phyloP scores from a whole-genome alignment of 1,140 invertebrate species.

The Zaprionus tsacasi region DNA sequence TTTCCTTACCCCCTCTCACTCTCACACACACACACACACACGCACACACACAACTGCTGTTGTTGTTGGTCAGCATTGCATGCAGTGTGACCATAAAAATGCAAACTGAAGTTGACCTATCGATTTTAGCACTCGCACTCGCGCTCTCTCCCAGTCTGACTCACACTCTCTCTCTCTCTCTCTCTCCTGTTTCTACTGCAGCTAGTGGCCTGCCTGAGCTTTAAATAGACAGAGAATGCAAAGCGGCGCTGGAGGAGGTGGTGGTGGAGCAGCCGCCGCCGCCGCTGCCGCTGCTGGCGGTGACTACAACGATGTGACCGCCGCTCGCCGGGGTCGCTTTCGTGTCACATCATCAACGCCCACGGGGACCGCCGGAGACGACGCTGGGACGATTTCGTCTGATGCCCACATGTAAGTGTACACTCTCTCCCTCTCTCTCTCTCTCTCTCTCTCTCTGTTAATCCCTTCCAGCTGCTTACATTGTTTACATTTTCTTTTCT shows the following conservation, averaged over 20 bases:
- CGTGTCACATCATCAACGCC: slow-evolving; percentile 78
- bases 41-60: background rate
- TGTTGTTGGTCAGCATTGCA: slow-evolving; percentile 30
- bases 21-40: background rate
- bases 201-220: slow-evolving; percentile 25
- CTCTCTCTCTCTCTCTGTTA: background rate
- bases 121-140: slow-evolving; percentile 42
- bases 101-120: slow-evolving; percentile 51
- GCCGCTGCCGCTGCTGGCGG: slow-evolving; percentile 48
- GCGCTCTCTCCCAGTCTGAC: slow-evolving; percentile 10
- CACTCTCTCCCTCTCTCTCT: background rate
- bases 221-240: slow-evolving; percentile 55
- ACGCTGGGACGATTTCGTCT: slow-evolving; percentile 82
- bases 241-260: slow-evolving; percentile 56
- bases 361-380: slow-evolving; percentile 77
- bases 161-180: slow-evolving; percentile 21
- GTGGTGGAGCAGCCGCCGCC: slow-evolving; percentile 10
- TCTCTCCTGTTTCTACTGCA: slow-evolving; percentile 39
- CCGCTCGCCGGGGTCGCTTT: slow-evolving; percentile 80
- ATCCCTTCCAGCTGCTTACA: background rate
- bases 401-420: slow-evolving; percentile 80
- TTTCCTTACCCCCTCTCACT: background rate
- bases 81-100: slow-evolving; percentile 23
- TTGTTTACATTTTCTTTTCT: background rate
- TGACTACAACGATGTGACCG: slow-evolving; percentile 78